Evolutionary conservation across 2,888 invertebrate species (phyloP), one percentile per base, ranked within the genome.

Genomic region (Microchrysa polita): DNA sequence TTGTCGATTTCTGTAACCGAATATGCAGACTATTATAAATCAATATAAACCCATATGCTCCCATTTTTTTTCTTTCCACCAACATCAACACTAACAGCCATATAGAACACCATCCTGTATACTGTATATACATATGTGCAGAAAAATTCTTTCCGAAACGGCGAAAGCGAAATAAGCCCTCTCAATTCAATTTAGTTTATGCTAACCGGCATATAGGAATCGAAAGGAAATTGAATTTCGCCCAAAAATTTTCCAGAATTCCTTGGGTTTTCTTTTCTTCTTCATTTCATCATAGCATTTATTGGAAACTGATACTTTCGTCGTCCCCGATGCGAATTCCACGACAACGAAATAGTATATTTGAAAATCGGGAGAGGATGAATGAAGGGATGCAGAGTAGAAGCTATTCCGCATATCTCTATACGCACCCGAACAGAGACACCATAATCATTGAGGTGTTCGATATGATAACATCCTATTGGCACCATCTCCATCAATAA

Each of bases 161-260:
- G 27, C 27, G n/a, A n/a, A 34, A 34, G 27, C 27, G n/a, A 34
- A 7, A 34, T 7, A 34, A 34, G n/a, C 61, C 22, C 4, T 55
- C 27, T 55, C 27, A 61, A 61, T 22, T 27, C 1, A 23, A 61
- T 61, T 61, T 61, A 20, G 40, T 61, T 34, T 23, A 55, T 20
- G 18, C 55, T 20, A 55, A 5, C 22, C 16, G 5, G 9, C 61
- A 14, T n/a, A n/a, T 61, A 27, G 23, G 27, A 61, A 61, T 61
- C 40, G 61, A 61, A 34, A 61, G 61, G 61, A 61, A 61, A 61
- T 61, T 61, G 61, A 61, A 61, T 61, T 61, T 61, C 14, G 27
- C 16, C 23, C 55, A 18, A 55, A n/a, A n/a, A 55, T 55, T 20
- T 55, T 61, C 55, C 16, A 55, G 27, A 34, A 55, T 55, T 20